These are phyloP conservation scores for Paramormyrops kingsleyae DNA, from an alignment of 2,113 vertebrate species.

Conservation along the genomic window DNA sequence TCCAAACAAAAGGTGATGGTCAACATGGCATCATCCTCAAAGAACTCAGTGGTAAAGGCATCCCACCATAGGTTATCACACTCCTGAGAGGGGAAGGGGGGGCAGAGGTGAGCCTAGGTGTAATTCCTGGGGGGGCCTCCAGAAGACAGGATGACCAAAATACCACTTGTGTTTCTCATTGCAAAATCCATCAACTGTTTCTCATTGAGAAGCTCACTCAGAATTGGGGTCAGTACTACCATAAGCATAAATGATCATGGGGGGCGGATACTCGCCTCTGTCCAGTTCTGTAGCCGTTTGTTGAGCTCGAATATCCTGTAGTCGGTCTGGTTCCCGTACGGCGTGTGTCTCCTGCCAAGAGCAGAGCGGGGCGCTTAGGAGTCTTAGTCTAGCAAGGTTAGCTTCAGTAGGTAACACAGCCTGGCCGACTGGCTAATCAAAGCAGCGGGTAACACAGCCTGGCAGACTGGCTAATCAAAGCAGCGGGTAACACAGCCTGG, in stretches of 20 bases:
- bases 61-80: conserved; percentile 99
- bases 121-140: not conserved
- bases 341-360: conserved; percentile 84
- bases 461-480: too few relatives aligned
- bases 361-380: conserved; percentile 24
- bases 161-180: not conserved
- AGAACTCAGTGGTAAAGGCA: conserved; percentile 97
- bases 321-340: conserved; percentile 94
- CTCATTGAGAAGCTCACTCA: not conserved
- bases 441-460: too few relatives aligned
- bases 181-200: not conserved
- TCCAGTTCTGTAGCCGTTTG: conserved; percentile 96
- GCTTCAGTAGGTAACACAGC: too few relatives aligned
- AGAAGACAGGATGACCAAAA: not conserved
- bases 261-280: conserved; percentile 68
- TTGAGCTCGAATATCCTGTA: conserved; percentile 99
- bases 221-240: not conserved
- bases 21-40: conserved; percentile 95
- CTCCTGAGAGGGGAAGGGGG: conserved; percentile 59
- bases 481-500: too few relatives aligned
- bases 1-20: conserved; percentile 98
- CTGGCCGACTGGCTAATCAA: too few relatives aligned
- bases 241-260: not conserved
- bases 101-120: not conserved
- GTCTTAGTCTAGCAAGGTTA: not conserved